phyloP scores from a whole-genome alignment of 2,888 invertebrate genomes.

The Bugula neritina region DNA sequence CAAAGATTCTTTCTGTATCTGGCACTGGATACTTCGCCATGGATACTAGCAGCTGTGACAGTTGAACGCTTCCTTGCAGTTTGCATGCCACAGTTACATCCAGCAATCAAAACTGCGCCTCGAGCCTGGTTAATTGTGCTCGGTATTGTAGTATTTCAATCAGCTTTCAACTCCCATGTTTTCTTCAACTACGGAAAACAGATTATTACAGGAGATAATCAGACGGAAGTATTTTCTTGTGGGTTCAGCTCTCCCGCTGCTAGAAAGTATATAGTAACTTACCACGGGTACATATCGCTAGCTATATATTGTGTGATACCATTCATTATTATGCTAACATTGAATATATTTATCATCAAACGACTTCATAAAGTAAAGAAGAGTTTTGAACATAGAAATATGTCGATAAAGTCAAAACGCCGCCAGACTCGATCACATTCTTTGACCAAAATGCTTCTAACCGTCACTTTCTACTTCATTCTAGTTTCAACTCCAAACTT shows the following conservation, averaged over 20 bases:
- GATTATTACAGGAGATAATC: not conserved
- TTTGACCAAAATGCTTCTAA: not conserved
- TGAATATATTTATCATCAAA: conserved; percentile 16
- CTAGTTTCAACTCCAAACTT: conserved; percentile 3
- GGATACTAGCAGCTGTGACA: not conserved
- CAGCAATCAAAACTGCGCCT: not conserved
- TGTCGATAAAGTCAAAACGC: not conserved
- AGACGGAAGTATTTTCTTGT: not conserved
- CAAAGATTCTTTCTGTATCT: conserved; percentile 14
- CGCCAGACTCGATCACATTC: not conserved
- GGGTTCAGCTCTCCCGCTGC: not conserved
- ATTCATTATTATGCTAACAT: not conserved
- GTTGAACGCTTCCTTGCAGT: conserved; percentile 16
- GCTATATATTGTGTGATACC: conserved; percentile 1
- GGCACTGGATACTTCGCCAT: conserved; percentile 1
- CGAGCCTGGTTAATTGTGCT: not conserved
- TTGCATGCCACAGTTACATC: not conserved
- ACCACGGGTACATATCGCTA: not conserved
- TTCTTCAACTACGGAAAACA: conserved; percentile 10
- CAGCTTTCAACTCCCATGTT: not conserved
- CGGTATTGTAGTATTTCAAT: not conserved
- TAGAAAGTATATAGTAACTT: not conserved
- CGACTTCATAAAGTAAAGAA: not conserved
- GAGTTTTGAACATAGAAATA: not conserved
- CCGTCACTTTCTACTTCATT: conserved; percentile 18